Evolutionary conservation across 2,113 vertebrate genomes (phyloP).

Genomic region (Haemorhous mexicanus): DNA sequence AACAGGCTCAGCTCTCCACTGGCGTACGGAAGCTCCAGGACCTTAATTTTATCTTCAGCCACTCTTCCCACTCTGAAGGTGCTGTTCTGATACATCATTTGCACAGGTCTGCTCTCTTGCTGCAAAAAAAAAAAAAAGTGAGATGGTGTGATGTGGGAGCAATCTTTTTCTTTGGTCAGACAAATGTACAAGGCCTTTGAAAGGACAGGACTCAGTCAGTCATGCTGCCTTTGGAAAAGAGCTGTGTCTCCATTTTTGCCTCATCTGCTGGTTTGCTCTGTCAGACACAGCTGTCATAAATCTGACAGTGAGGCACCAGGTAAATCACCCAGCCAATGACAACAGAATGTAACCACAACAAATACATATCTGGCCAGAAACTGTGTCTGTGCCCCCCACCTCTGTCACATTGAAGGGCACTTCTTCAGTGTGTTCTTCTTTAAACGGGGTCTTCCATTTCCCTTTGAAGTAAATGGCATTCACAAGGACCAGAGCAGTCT

Average conservation of each 20-base stretch:
- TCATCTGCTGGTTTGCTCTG: background rate
- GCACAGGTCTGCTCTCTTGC: slow-evolving; percentile 30
- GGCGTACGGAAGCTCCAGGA: background rate
- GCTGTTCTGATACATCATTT: slow-evolving; percentile 27
- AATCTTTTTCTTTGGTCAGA: background rate
- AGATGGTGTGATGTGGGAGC: accelerated
- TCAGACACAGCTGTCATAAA: background rate
- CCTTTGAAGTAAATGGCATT: slow-evolving; percentile 54
- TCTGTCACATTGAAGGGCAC: background rate
- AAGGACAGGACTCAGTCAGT: background rate
- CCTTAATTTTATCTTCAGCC: background rate
- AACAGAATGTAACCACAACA: background rate
- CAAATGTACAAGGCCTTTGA: background rate
- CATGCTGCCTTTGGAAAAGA: background rate
- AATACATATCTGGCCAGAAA: background rate
- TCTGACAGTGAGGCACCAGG: background rate
- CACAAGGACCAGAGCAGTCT: slow-evolving; percentile 76
- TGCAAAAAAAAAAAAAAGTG: background rate
- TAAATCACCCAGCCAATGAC: background rate
- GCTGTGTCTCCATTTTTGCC: background rate
- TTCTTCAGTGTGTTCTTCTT: background rate
- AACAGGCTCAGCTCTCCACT: background rate
- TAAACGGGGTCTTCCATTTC: background rate
- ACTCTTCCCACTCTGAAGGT: slow-evolving; percentile 8
- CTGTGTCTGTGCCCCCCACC: background rate